Evolutionary conservation across 1,140 invertebrate species (phyloP).

Genomic region (Armadillidium nasatum): DNA sequence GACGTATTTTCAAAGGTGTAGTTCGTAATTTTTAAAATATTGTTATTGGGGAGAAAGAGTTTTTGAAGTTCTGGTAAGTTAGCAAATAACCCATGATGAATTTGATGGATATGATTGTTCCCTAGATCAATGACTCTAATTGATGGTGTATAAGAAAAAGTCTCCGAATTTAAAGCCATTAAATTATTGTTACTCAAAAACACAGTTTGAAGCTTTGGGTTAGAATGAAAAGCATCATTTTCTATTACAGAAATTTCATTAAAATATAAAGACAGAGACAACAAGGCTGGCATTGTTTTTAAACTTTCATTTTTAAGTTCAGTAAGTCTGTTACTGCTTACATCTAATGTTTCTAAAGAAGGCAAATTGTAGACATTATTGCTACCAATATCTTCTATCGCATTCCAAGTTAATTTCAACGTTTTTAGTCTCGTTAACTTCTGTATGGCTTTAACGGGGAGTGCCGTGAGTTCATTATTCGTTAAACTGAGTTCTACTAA

Average conservation of each 20-base stretch:
- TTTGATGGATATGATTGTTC: constrained; percentile 63
- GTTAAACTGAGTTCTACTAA: constrained; percentile 77
- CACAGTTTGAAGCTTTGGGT: constrained; percentile 48
- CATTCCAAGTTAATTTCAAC: constrained; percentile 78
- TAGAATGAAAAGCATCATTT: constrained; percentile 46
- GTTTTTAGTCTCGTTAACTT: constrained; percentile 67
- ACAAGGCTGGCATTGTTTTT: constrained; percentile 48
- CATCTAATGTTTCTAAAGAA: constrained; percentile 46
- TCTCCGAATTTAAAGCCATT: constrained; percentile 36
- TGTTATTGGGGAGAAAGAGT: constrained; percentile 84
- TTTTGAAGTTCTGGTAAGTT: constrained; percentile 69
- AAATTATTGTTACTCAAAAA: constrained; percentile 49
- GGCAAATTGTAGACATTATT: constrained; percentile 42
- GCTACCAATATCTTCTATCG: constrained; percentile 55
- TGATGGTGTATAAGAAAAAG: constrained; percentile 42
- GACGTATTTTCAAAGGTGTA: constrained; percentile 73
- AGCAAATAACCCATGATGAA: constrained; percentile 69
- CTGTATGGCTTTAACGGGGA: constrained; percentile 71
- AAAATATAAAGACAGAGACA: constrained; percentile 49
- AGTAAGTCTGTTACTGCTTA: constrained; percentile 47
- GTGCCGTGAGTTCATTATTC: constrained; percentile 66
- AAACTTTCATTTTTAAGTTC: constrained; percentile 48
- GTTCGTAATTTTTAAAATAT: constrained; percentile 74
- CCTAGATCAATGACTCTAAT: constrained; percentile 50
- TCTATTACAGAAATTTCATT: constrained; percentile 49